Evolutionary conservation across 37 sponge, comb jelly and placozoan species (phyloP).

Genomic region (Hexactinellida sp.): DNA sequence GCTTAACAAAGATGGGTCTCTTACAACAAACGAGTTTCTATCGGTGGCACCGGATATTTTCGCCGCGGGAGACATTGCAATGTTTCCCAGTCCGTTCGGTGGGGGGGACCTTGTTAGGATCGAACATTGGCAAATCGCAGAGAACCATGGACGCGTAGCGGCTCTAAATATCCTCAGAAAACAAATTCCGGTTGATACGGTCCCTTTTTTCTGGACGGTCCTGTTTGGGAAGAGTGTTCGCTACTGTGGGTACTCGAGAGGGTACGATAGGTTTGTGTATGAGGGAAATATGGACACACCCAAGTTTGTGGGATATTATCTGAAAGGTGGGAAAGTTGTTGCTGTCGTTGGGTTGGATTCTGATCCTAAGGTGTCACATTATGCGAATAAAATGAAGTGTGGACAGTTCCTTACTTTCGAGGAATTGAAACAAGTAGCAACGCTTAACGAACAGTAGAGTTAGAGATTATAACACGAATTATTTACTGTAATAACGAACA

Average conservation of each 20-base stretch:
- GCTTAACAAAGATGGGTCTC: slow-evolving; percentile 48
- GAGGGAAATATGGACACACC: slow-evolving; percentile 58
- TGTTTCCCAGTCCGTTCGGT: slow-evolving; percentile 60
- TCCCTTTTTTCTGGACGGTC: slow-evolving; percentile 92
- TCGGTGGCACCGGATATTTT: slow-evolving; percentile 30
- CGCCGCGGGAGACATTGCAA: slow-evolving; percentile 79
- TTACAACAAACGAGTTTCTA: slow-evolving; percentile 56
- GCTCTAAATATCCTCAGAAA: slow-evolving; percentile 70
- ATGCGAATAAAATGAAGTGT: background rate
- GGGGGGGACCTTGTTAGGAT: slow-evolving; percentile 45
- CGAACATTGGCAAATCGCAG: slow-evolving; percentile 91
- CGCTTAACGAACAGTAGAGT: background rate
- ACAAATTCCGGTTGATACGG: slow-evolving; percentile 40
- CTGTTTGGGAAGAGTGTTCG: slow-evolving; percentile 76
- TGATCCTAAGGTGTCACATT: background rate
- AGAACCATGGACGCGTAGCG: slow-evolving; percentile 72
- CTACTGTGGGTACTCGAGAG: slow-evolving; percentile 49
- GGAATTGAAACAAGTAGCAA: background rate
- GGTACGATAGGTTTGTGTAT: slow-evolving; percentile 54
- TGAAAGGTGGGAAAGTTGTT: slow-evolving; percentile 25
- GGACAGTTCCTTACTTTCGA: background rate
- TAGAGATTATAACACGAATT: too few relatives aligned
- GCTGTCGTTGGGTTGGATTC: background rate
- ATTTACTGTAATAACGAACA: too few relatives aligned
- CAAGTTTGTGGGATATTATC: slow-evolving; percentile 65